Base-by-base conservation (phyloP, 2,888 invertebrate species). In the Rhingia rostrata region DNA sequence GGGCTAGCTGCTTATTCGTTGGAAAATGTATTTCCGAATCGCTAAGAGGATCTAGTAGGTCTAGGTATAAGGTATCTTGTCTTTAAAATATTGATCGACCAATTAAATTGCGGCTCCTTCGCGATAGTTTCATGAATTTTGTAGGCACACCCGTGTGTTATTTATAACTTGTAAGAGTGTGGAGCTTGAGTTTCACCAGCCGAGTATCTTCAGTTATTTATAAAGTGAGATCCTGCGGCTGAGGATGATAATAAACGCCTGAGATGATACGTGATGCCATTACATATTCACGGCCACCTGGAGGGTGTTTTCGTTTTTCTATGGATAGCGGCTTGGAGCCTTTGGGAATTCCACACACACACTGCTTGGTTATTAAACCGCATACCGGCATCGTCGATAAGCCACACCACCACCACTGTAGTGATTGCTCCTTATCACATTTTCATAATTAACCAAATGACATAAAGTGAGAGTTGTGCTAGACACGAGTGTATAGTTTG, bases 351-450 rank as follows among this genome's bases (percentile, higher is more conserved):
- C 56, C 45, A n/a, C 12, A 39, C 37, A n/a, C 39, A 49, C 78
- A 70, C 51, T 70, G 43, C 67, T 77, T 67, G 43, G 51, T 82
- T 72, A 77, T 72, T 66, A 49, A 69, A 74, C 14, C 39, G 64
- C 69, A 30, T n/a, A 30, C 54, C 75, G 30, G 61, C 69, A n/a
- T 58, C 47, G 53, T 67, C 12, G 67, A 43, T 39, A 14, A 79
- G 66, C 32, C 67, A 79, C 69, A 64, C 64, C 54, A 45, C 58
- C 80, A 70, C 80, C 66, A 66, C 80, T 84, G 80, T 70, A 80
- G 61, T 74, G 74, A 84, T 84, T 84, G 74, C 84, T 84, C 75
- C 80, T 84, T 80, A 84, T 84, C 70, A 84, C 84, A 84, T 84
- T 84, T 80, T 75, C 74, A 84, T 84, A 84, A 84, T 84, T 84